These are phyloP conservation scores for Drosophila malerkotliana DNA, from an alignment of 1,140 invertebrate species.

Conservation along the genomic window DNA sequence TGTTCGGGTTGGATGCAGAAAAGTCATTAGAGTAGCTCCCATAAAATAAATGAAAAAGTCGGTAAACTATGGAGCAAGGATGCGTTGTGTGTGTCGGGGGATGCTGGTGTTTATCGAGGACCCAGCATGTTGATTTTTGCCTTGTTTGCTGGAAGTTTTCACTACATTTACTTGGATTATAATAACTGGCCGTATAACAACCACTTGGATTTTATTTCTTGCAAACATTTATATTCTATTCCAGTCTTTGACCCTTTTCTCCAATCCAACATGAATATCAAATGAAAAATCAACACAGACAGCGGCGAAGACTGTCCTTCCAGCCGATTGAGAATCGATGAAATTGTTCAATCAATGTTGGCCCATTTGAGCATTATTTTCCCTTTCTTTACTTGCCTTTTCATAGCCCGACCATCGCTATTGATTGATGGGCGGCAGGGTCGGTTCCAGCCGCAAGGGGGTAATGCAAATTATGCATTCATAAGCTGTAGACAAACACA, in stretches of 20 bases:
- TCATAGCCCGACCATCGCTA: constrained; percentile 63
- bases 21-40: constrained; percentile 34
- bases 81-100: not conserved
- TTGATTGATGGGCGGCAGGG: constrained; percentile 48
- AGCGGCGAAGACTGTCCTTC: constrained; percentile 5
- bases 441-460: constrained; percentile 13
- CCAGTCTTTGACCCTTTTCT: not conserved
- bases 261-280: constrained; percentile 41
- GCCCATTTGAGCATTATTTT: constrained; percentile 43
- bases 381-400: constrained; percentile 25
- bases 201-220: not conserved
- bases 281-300: constrained; percentile 29
- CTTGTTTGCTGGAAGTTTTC: not conserved
- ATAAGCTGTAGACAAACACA: constrained; percentile 36
- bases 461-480: constrained; percentile 66
- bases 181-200: not conserved
- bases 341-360: constrained; percentile 48
- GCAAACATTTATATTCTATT: not conserved
- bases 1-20: constrained; percentile 26
- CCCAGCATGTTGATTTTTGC: not conserved
- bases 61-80: not conserved
- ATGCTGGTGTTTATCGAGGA: not conserved
- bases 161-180: not conserved
- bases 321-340: constrained; percentile 19
- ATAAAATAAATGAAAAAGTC: constrained; percentile 1